phyloP scores from a whole-genome alignment of 2,888 invertebrate species.

The Minunthozetes semirufus region DNA sequence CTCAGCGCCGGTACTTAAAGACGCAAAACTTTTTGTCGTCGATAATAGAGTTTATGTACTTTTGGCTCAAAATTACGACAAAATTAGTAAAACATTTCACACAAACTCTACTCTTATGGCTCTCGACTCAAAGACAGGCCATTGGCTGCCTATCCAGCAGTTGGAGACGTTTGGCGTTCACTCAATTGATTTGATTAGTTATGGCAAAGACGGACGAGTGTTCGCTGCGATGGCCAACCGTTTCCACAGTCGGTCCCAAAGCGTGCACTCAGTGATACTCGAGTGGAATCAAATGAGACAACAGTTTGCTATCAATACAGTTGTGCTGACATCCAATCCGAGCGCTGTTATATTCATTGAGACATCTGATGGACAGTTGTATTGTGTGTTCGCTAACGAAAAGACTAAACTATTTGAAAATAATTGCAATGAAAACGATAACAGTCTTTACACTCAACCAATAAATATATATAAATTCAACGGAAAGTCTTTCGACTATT shows the following conservation, averaged over 20 bases:
- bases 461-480: conserved; percentile 10
- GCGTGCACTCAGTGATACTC: not conserved
- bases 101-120: conserved; percentile 5
- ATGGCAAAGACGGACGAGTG: conserved; percentile 12
- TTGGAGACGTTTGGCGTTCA: conserved; percentile 20
- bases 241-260: not conserved
- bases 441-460: conserved; percentile 14
- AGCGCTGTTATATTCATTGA: conserved; percentile 22
- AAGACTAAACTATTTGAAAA: conserved; percentile 10
- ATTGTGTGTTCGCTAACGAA: conserved; percentile 22
- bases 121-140: not conserved
- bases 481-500: conserved; percentile 1
- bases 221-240: conserved; percentile 30
- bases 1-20: not conserved
- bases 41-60: conserved; percentile 12
- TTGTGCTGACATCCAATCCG: conserved; percentile 11
- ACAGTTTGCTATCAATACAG: not conserved
- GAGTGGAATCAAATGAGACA: not conserved
- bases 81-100: not conserved
- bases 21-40: conserved; percentile 26
- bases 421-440: not conserved
- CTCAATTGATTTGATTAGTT: conserved; percentile 15
- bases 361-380: not conserved
- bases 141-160: not conserved
- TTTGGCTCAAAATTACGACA: conserved; percentile 12